Percentiles rank a stretch among this genome's conserved stretches.
These are phyloP conservation scores for Gadopsis marmoratus DNA, from an alignment of 2,797 vertebrate genomes.

Conservation along the genomic window DNA sequence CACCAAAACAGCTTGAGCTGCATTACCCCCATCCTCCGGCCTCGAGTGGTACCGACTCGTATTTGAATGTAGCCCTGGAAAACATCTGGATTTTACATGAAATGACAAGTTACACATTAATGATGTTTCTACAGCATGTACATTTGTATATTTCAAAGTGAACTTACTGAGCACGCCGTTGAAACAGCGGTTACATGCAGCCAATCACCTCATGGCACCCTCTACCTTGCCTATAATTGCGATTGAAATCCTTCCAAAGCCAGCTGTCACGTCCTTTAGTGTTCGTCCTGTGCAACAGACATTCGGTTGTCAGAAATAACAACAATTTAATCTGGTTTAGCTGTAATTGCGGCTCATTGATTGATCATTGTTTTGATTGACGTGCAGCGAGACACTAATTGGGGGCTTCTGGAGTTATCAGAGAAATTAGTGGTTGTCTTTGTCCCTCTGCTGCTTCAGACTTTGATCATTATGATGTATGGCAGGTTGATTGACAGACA, in stretches of 20 bases:
- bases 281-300: conserved; percentile 1
- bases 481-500: conserved; percentile 63
- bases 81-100: neutral
- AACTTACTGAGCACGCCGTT: neutral
- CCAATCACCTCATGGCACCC: neutral
- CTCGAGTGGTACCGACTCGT: neutral
- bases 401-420: conserved; percentile 63
- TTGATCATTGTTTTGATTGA: conserved; percentile 75
- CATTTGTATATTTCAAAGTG: conserved; percentile 5
- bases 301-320: conserved; percentile 47
- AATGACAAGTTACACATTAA: neutral
- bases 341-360: conserved; percentile 59
- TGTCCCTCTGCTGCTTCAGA: conserved; percentile 16
- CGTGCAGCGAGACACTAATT: conserved; percentile 57
- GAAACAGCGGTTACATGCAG: neutral
- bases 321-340: conserved; percentile 44
- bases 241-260: neutral
- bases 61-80: neutral
- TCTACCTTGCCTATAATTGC: neutral
- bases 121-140: neutral
- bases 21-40: neutral
- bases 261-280: conserved; percentile 39
- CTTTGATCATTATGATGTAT: conserved; percentile 33
- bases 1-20: neutral
- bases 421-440: conserved; percentile 52